Evolutionary conservation across 2,113 vertebrate species (phyloP), one percentile per base, ranked within the genome.

Genomic region (Alligator sinensis): DNA sequence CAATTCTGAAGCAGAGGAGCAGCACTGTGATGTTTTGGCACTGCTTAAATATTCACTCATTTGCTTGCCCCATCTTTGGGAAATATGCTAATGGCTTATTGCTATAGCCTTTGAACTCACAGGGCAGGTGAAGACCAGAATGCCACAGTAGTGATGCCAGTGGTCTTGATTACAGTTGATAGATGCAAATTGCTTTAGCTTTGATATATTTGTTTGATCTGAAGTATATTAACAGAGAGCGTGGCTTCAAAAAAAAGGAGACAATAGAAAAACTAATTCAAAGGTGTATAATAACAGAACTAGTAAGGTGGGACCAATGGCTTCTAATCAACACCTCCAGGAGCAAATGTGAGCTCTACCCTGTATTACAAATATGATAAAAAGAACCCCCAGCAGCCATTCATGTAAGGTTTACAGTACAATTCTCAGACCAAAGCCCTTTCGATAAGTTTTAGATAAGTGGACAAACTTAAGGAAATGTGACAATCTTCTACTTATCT

Each of bases 1-100:
- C 95, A 97, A 97, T 98, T 98, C 89, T 80, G 91, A 97, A 96
- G 95, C 72, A 82, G 47, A 87, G 87, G 92, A 95, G 80, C 84
- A 68, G 14, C 3, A 1, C 14, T 25, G 62, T 78, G 95, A 92
- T 97, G 95, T 94, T 97, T 97, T 95, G 95, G 95, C 95, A 94
- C 79, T 92, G 59, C 80, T 97, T 96, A 97, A 97, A 95, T 94
- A 97, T 85, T 90, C 82, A 13, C 54, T 96, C 91, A 27, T 95
- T 83, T n/a, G n/a, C 77, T 74, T 80, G 63, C 38, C 72, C 27
- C 54, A 60, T 76, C 68, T 86, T 77, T 91, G 83, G 87, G 79
- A 96, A 96, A 94, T 93, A 87, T 60, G 75, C 47, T 97, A 63
- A 93, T 93, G 80, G 16, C 18, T 89, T 93, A 38, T 84, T 91